phyloP scores from a whole-genome alignment of 2,888 invertebrate species.

The Cistogaster globosa region DNA sequence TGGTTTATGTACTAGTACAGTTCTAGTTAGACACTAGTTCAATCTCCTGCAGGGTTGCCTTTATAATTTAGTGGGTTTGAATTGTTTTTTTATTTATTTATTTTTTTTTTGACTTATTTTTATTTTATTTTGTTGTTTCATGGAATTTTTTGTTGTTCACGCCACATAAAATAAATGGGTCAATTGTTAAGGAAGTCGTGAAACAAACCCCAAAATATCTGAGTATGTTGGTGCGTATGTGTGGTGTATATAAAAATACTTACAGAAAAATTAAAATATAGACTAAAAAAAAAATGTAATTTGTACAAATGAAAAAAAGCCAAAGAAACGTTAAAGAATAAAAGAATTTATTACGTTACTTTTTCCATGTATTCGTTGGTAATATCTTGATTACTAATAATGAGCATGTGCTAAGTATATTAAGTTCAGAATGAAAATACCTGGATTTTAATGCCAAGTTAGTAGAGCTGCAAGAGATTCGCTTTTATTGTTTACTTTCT shows the following conservation, averaged over 20 bases:
- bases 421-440: too few species aligned
- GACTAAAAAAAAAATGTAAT: background rate
- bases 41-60: too few species aligned
- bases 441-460: too few species aligned
- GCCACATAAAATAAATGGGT: conserved; percentile 80
- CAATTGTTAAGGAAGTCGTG: conserved; percentile 76
- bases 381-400: too few species aligned
- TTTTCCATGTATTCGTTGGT: too few species aligned
- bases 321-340: background rate
- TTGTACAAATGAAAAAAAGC: background rate
- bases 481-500: too few species aligned
- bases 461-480: too few species aligned
- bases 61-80: conserved; percentile 58
- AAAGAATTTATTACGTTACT: background rate
- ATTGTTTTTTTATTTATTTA: too few species aligned
- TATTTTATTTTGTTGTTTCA: conserved; percentile 7
- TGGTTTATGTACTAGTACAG: too few species aligned
- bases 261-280: background rate
- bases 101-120: conserved; percentile 54
- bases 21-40: too few species aligned
- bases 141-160: conserved; percentile 73
- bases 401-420: too few species aligned
- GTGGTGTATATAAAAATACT: background rate
- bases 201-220: conserved; percentile 47
- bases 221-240: background rate